Evolutionary conservation across 1,140 invertebrate genomes (phyloP).

Genomic region (Drosophila serrata): DNA sequence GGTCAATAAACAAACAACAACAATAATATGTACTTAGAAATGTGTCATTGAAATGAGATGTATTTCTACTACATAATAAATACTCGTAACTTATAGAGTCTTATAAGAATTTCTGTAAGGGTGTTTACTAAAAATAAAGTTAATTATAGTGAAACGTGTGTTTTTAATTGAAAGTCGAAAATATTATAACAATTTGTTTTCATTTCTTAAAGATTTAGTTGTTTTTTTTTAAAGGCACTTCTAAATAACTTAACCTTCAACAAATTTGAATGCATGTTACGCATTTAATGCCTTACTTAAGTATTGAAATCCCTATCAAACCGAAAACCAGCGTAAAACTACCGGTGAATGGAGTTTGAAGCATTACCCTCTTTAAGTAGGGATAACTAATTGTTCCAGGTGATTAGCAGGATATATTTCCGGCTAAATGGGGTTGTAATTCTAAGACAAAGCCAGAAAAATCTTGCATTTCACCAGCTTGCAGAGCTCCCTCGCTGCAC

Average conservation of each 20-base stretch:
- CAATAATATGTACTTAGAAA: conserved; percentile 30
- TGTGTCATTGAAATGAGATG: conserved; percentile 59
- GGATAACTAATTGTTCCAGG: conserved; percentile 19
- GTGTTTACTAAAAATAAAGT: not conserved
- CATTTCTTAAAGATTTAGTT: too few species aligned
- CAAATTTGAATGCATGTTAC: too few species aligned
- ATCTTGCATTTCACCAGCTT: conserved; percentile 10
- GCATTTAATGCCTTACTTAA: not conserved
- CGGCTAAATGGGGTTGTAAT: conserved; percentile 42
- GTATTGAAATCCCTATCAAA: not conserved
- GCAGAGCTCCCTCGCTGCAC: conserved; percentile 6
- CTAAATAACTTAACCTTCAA: too few species aligned
- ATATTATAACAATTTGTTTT: too few species aligned
- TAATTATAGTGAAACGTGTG: too few species aligned
- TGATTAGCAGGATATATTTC: conserved; percentile 8
- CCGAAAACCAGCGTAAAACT: not conserved
- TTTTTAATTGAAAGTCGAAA: too few species aligned
- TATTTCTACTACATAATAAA: not conserved
- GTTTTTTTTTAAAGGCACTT: too few species aligned
- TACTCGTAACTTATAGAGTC: not conserved
- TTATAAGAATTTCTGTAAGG: not conserved
- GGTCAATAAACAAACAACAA: conserved; percentile 54
- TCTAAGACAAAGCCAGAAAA: conserved; percentile 31
- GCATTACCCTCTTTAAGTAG: not conserved
- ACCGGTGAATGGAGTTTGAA: not conserved